Evolutionary conservation across 1,140 invertebrate species (phyloP).

Genomic region (Drosophila pachea): DNA sequence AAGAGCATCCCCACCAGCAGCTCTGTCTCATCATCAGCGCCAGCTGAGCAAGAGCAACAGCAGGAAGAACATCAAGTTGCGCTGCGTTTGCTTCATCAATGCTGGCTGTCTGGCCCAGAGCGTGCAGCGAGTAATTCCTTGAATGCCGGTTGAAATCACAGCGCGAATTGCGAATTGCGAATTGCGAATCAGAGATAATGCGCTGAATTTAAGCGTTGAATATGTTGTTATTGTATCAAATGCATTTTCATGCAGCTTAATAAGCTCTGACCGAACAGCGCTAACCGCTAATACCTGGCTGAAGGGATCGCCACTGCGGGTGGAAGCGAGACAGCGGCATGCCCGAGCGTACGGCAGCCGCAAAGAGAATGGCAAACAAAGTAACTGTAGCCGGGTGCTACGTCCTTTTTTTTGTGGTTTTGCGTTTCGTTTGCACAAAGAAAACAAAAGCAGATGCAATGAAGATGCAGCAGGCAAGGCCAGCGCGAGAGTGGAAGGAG

Average conservation of each 20-base stretch:
- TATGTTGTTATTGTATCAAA: slow-evolving; percentile 54
- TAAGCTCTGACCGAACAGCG: slow-evolving; percentile 39
- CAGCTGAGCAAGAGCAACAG: slow-evolving; percentile 23
- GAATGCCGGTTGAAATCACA: slow-evolving; percentile 45
- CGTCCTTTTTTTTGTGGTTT: slow-evolving; percentile 21
- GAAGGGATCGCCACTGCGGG: not conserved
- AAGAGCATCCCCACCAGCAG: slow-evolving; percentile 11
- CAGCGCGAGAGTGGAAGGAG: not conserved
- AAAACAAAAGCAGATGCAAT: slow-evolving; percentile 51
- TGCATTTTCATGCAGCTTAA: slow-evolving; percentile 34
- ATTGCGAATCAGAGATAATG: slow-evolving; percentile 24
- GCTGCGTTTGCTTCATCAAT: slow-evolving; percentile 56
- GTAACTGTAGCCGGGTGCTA: slow-evolving; percentile 21
- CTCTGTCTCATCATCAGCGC: slow-evolving; percentile 43
- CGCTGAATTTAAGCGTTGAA: slow-evolving; percentile 49
- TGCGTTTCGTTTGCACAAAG: slow-evolving; percentile 41
- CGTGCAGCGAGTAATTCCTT: slow-evolving; percentile 31
- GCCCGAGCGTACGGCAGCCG: slow-evolving; percentile 13
- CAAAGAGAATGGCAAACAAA: slow-evolving; percentile 46
- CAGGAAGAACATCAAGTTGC: slow-evolving; percentile 44
- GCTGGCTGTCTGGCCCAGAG: slow-evolving; percentile 14
- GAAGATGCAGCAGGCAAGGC: slow-evolving; percentile 36
- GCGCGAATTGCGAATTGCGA: slow-evolving; percentile 25
- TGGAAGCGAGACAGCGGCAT: not conserved
- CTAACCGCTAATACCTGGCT: slow-evolving; percentile 39